Base-by-base conservation (phyloP, 2,888 invertebrate genomes). In the Chydorus sphaericus region DNA sequence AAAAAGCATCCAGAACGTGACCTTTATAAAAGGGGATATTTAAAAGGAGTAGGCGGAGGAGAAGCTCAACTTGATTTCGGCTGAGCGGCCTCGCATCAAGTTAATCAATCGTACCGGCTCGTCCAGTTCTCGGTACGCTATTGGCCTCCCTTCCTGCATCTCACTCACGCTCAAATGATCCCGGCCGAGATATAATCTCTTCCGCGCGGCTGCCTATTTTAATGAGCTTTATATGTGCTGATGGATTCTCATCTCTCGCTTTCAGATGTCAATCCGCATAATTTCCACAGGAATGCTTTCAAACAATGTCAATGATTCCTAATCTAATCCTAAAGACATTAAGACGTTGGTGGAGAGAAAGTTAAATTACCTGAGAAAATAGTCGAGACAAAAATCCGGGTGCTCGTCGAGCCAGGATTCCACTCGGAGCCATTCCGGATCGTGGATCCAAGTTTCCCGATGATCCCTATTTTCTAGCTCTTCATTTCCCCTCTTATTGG, bases 331-430 rank as follows among this genome's bases (percentile, higher is more conserved):
- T n/a, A n/a, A n/a, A 4, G 36, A 36, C 36, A 38, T 38, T 39
- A 16, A 16, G 16, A 20, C 16, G 36, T 39, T 39, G 1, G 16
- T 6, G 16, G 5, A n/a, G 10, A n/a, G 39, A 16, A 39, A 16
- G 23, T 8, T 16, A 39, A 4, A 39, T 16, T 16, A 87, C 89
- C 90, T 85, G 71, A 90, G 77, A 70, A 93, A 92, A 73, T 93
- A 94, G 72, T 93, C 91, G 70, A 90, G 86, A 62, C 89, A 86
- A 71, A 93, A 94, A 71, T 91, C 90, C 64, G 88, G 91, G 75
- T 94, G 92, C 71, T 92, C 92, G 73, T 94, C 93, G 63, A 94
- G 80, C 93, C 93, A 94, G 65, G 89, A 82, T 73, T 93, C 92
- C 75, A 92, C 89, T 62, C 84, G 81, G 58, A 88, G 84, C 71